Evolutionary conservation across 2,113 vertebrate genomes (phyloP), one percentile per base, ranked within the genome.

Genomic region (Anas platyrhynchos): DNA sequence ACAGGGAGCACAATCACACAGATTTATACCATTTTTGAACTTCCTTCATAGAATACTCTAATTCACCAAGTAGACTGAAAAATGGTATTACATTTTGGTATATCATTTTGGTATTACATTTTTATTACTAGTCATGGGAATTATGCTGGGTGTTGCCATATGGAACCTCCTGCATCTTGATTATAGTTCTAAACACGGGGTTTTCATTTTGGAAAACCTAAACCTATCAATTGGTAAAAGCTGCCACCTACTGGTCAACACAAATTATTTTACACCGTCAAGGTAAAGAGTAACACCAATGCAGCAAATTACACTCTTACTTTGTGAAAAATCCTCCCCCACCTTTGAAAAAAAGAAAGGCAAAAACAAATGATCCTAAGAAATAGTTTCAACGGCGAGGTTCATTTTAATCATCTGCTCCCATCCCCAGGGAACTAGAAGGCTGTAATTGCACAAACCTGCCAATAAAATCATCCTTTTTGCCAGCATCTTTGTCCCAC

Each of bases 391-490:
- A 88, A 78, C 22, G 3, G n/a, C 74, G 86, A 88, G 22, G 56
- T 32, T 82, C 38, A 58, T 91, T 96, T 91, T 83, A 84, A 93
- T 94, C 73, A 94, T 81, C 56, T 61, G 20, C 8, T 34, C 54
- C 50, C 65, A 38, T 7, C 89, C 66, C 36, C 8, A 31, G 7
- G 13, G 55, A 96, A 73, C 29, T 79, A 65, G 88, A 44, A 76
- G 67, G 41, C 52, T 71, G 15, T 50, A 95, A 91, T 68, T 78
- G 48, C 48, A 97, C 97, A 91, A 91, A 99, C 99, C 99, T 99
- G 97, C 99, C 99, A 98, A 99, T 99, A 97, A 99, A 99, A 98
- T 99, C 99, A 90, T 99, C 99, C 88, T 97, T 99, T 97, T 99
- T 99, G 83, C 99, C 99, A 80, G 98, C 98, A 52, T 99, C 99